phyloP scores from a whole-genome alignment of 2,888 invertebrate genomes.

The Trichogramma evanescens region DNA sequence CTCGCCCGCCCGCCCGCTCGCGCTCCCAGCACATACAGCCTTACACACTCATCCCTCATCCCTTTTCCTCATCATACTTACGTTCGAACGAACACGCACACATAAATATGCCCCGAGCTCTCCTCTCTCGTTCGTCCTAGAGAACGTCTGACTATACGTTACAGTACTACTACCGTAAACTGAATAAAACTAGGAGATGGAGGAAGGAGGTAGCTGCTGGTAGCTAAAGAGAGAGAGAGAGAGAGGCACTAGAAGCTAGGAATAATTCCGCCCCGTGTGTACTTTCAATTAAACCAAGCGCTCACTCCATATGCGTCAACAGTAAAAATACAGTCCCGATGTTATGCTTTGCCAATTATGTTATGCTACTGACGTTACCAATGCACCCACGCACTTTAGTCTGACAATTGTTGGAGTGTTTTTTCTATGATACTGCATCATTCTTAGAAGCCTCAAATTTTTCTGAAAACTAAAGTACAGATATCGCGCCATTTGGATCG shows the following conservation, averaged over 20 bases:
- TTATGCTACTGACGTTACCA: too few species aligned
- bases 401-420: too few species aligned
- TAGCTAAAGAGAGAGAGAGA: neutral
- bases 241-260: neutral
- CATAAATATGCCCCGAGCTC: conserved; percentile 19
- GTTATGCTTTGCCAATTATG: conserved; percentile 11
- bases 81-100: conserved; percentile 31
- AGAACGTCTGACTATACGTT: neutral
- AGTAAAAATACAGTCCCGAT: conserved; percentile 13
- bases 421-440: too few species aligned
- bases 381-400: too few species aligned
- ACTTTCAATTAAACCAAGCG: conserved; percentile 21
- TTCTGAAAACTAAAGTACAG: too few species aligned
- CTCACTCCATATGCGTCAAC: neutral
- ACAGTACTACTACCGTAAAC: conserved; percentile 10
- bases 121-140: conserved; percentile 4
- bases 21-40: conserved; percentile 19
- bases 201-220: neutral
- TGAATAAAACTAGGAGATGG: conserved; percentile 19
- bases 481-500: too few species aligned
- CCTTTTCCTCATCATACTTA: conserved; percentile 34
- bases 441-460: too few species aligned
- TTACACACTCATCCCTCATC: conserved; percentile 31
- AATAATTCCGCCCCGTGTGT: conserved; percentile 20
- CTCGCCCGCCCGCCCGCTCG: neutral